phyloP scores from a whole-genome alignment of 2,113 vertebrate genomes.

The Brienomyrus longianalis region DNA sequence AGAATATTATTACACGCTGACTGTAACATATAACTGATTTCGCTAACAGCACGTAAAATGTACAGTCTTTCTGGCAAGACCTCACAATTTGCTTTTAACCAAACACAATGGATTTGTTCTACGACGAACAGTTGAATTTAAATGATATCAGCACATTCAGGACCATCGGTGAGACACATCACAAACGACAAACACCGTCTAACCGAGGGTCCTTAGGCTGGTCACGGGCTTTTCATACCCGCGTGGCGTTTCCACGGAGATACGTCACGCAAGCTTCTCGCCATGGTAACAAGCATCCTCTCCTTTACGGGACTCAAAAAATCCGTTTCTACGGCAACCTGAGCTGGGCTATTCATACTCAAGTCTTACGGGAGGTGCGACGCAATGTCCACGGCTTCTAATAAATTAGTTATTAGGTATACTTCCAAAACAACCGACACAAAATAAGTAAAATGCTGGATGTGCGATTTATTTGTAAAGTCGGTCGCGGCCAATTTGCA shows the following conservation, averaged over 20 bases:
- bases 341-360: constrained; percentile 32
- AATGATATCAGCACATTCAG: not conserved
- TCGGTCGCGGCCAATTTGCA: not conserved
- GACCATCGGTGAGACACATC: not conserved
- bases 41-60: not conserved
- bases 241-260: constrained; percentile 42
- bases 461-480: not conserved
- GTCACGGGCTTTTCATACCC: constrained; percentile 29
- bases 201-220: constrained; percentile 25
- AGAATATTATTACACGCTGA: not conserved
- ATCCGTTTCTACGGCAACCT: constrained; percentile 57
- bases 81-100: not conserved
- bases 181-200: constrained; percentile 23
- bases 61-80: not conserved
- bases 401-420: not conserved
- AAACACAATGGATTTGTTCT: not conserved
- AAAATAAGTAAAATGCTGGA: not conserved
- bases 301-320: constrained; percentile 27
- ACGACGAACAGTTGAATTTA: not conserved
- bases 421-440: not conserved
- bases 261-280: constrained; percentile 38
- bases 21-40: not conserved
- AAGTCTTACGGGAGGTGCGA: constrained; percentile 20
- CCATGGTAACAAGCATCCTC: constrained; percentile 52
- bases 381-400: constrained; percentile 13